Evolutionary conservation across 1,140 invertebrate species (phyloP), one percentile per base, ranked within the genome.

Genomic region (Solenopsis invicta): DNA sequence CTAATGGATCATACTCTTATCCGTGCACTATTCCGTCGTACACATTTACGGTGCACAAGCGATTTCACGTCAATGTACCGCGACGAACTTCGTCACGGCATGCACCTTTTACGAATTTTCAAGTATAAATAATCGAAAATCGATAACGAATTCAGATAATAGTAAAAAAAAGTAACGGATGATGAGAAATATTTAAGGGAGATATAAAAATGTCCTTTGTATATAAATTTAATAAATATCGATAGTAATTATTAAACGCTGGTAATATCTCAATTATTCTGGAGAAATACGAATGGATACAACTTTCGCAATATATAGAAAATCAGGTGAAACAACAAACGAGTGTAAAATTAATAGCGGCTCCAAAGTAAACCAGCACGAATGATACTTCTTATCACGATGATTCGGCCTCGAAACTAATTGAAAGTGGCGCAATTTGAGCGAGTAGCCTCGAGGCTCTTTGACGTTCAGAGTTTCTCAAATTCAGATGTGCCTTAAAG

Each of bases 361-460:
- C 13, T 41, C 18, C 54, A 24, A 41, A 59, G 71, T 66, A 88
- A 76, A 82, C 74, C 50, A 37, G 56, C 78, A 89, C 78, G 74
- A 89, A 87, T 87, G 74, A 87, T 67, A 37, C 88, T 89, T 87
- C 89, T 93, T 93, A 93, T 93, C 91, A 76, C 89, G 92, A 93
- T 94, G 93, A 94, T 94, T 94, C 88, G 92, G 89, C 84, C 91
- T 87, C 87, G 85, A 91, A 92, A 87, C 89, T 94, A 94, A 94
- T 94, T 94, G 92, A 94, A 94, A 93, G 87, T 92, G 66, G 62
- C 87, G 91, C 93, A 94, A 94, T 94, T 94, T 94, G 85, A 91
- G 90, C 90, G 92, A 94, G 93, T 94, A 93, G 86, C 85, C 69
- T 34, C 75, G 62, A 41, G 81, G 76, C 52, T 34, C 72, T 85